These are phyloP conservation scores for Tauraco hartlaubi DNA, from an alignment of 2,797 vertebrate species.

Conservation along the genomic window DNA sequence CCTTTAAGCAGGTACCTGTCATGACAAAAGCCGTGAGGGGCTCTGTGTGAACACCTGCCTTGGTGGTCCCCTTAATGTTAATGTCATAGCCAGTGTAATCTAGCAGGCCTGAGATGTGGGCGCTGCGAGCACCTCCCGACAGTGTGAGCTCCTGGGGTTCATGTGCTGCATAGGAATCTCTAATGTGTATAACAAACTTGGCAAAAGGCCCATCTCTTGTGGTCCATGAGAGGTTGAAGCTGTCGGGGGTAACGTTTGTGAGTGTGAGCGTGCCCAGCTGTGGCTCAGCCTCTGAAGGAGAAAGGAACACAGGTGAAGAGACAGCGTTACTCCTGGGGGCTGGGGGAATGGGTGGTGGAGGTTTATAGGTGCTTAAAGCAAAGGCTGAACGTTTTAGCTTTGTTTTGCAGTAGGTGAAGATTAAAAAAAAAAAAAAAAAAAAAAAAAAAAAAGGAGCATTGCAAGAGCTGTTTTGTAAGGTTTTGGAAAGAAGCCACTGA, in stretches of 20 bases:
- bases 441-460: background rate
- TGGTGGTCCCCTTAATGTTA: slow-evolving; percentile 85
- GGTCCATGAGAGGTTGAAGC: slow-evolving; percentile 90
- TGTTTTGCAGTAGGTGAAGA: background rate
- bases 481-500: slow-evolving; percentile 43
- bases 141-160: slow-evolving; percentile 84
- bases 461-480: background rate
- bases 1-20: slow-evolving; percentile 85
- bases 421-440: background rate
- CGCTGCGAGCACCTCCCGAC: slow-evolving; percentile 77
- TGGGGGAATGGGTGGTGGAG: background rate
- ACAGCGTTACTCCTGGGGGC: background rate
- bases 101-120: slow-evolving; percentile 84
- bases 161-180: slow-evolving; percentile 78
- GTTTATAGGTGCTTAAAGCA: background rate
- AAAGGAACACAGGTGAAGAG: slow-evolving; percentile 74
- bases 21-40: slow-evolving; percentile 84
- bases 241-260: slow-evolving; percentile 84
- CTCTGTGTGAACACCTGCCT: slow-evolving; percentile 79
- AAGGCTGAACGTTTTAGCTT: background rate
- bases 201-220: slow-evolving; percentile 85
- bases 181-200: slow-evolving; percentile 85
- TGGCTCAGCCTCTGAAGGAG: slow-evolving; percentile 87
- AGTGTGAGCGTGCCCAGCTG: slow-evolving; percentile 85
- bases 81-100: slow-evolving; percentile 87